phyloP scores from a whole-genome alignment of 2,888 invertebrate genomes.

The Nematopogon swammerdamellus region DNA sequence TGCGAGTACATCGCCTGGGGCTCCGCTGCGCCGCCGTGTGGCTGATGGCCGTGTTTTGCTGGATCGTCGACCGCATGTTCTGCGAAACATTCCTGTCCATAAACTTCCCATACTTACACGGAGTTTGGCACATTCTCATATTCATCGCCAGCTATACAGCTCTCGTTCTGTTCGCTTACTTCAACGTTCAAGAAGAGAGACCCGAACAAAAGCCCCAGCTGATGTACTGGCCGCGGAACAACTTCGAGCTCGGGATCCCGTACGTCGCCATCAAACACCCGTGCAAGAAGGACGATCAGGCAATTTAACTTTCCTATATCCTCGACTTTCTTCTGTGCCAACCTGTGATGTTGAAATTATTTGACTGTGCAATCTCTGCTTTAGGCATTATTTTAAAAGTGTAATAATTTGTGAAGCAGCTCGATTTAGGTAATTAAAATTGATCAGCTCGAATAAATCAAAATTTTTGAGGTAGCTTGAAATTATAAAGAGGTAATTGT shows the following conservation, averaged over 20 bases:
- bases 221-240: constrained; percentile 74
- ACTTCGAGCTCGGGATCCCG: constrained; percentile 75
- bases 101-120: constrained; percentile 80
- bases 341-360: not conserved
- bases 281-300: constrained; percentile 42
- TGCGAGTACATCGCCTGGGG: constrained; percentile 68
- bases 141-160: constrained; percentile 76
- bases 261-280: constrained; percentile 67
- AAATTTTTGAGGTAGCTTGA: too few relatives aligned
- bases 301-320: constrained; percentile 28
- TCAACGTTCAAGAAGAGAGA: constrained; percentile 68
- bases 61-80: constrained; percentile 75
- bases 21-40: constrained; percentile 66
- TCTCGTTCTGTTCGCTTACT: constrained; percentile 75
- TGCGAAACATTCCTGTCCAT: constrained; percentile 76
- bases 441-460: too few relatives aligned
- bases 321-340: not conserved
- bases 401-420: too few relatives aligned
- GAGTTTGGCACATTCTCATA: constrained; percentile 79
- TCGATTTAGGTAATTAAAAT: too few relatives aligned
- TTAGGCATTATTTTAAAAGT: too few relatives aligned
- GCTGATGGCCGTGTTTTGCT: constrained; percentile 69
- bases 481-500: too few relatives aligned
- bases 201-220: constrained; percentile 68
- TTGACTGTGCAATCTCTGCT: too few relatives aligned